These are phyloP conservation scores for Sebastes itinus DNA, from an alignment of 2,797 vertebrate genomes.

Conservation along the genomic window DNA sequence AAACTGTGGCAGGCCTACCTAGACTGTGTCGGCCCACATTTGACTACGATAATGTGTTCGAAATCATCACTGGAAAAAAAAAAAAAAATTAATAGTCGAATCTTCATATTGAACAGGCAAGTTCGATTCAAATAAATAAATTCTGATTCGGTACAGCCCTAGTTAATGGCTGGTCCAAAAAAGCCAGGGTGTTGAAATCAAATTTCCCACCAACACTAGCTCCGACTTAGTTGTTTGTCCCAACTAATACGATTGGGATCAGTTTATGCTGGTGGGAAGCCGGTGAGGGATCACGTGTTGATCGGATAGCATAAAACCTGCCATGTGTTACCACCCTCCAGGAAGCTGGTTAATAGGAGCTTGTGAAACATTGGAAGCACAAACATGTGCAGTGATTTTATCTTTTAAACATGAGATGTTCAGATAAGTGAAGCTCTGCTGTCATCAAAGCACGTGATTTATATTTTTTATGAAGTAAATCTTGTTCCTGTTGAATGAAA, in stretches of 20 bases:
- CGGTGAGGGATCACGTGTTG: not conserved
- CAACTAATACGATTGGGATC: not conserved
- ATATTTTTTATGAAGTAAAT: not conserved
- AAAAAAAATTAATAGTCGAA: no score
- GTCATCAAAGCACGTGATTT: not conserved
- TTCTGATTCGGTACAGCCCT: no score
- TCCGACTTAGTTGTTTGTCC: not conserved
- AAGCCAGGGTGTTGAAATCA: not conserved
- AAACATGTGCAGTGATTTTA: not conserved
- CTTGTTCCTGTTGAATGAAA: constrained; percentile 20
- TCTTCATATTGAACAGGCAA: no score
- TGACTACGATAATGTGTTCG: no score
- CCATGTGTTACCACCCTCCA: not conserved
- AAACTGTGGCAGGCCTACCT: no score
- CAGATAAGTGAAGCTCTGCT: constrained; percentile 40
- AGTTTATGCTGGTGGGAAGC: not conserved
- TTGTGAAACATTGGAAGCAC: not conserved
- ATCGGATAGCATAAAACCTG: not conserved
- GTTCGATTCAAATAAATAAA: no score
- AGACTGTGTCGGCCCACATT: no score
- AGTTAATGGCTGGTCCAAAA: no score
- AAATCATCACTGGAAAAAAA: no score
- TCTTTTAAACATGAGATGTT: constrained; percentile 1
- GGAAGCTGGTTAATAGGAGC: not conserved
- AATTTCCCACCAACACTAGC: not conserved